Evolutionary conservation across 2,797 vertebrate genomes (phyloP).

Genomic region (Eulemur albifrons): DNA sequence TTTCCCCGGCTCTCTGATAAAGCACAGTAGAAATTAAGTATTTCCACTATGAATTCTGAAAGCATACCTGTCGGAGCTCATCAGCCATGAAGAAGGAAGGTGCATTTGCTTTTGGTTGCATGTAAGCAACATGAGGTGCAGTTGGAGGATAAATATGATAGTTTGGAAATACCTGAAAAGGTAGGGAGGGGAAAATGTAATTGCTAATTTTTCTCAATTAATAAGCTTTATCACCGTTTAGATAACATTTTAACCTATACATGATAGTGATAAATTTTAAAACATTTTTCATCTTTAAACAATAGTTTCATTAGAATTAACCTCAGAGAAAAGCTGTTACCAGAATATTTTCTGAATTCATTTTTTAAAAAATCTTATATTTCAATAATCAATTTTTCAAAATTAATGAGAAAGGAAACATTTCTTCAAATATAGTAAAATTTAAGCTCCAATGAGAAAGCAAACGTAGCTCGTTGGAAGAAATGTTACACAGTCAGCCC

Average conservation of each 20-base stretch:
- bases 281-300: not conserved
- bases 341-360: slow-evolving; percentile 35
- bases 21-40: accelerated
- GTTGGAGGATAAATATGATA: slow-evolving; percentile 99
- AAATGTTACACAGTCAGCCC: not conserved
- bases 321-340: slow-evolving; percentile 11
- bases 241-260: slow-evolving; percentile 32
- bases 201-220: not conserved
- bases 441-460: not conserved
- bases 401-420: slow-evolving; percentile 36
- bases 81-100: slow-evolving; percentile 99
- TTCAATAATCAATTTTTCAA: not conserved
- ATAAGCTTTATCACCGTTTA: not conserved
- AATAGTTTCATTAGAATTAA: not conserved
- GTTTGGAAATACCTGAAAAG: slow-evolving; percentile 95
- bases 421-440: slow-evolving; percentile 16
- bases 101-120: slow-evolving; percentile 99
- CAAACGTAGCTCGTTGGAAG: not conserved
- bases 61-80: slow-evolving; percentile 96
- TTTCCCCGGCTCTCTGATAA: not conserved
- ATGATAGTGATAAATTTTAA: slow-evolving; percentile 1
- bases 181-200: slow-evolving; percentile 14
- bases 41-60: slow-evolving; percentile 24
- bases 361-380: slow-evolving; percentile 16
- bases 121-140: slow-evolving; percentile 98